Conservation (phyloP, 2,888 invertebrate species). For the Unio pictorum region DNA sequence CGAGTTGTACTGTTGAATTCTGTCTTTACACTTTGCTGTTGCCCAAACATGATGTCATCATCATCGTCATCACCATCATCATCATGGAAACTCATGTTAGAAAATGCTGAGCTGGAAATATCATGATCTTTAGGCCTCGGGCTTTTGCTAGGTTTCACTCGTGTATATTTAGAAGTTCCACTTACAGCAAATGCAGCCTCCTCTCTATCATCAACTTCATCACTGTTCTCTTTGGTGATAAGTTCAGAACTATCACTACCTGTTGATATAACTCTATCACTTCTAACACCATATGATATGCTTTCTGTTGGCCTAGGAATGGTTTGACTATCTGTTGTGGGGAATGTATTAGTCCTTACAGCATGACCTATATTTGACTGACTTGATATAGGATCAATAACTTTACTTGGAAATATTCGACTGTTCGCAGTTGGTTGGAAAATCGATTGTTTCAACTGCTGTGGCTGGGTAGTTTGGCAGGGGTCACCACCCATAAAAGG, state of each 20-base stretch:
- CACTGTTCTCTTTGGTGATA: constrained; percentile 15
- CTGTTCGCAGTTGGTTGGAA: too few species aligned
- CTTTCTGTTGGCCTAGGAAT: constrained; percentile 28
- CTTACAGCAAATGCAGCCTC: constrained; percentile 24
- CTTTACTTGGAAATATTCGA: too few species aligned
- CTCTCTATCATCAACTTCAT: constrained; percentile 16
- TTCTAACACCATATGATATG: constrained; percentile 1
- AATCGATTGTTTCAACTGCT: too few species aligned
- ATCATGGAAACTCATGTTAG: constrained; percentile 67
- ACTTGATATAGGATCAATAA: too few species aligned
- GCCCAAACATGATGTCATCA: constrained; percentile 6
- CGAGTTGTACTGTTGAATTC: constrained; percentile 18
- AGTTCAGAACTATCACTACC: constrained; percentile 6
- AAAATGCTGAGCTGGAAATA: constrained; percentile 56
- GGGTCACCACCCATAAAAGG: too few species aligned
- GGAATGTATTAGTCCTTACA: too few species aligned
- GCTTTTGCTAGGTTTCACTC: constrained; percentile 36
- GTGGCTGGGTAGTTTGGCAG: too few species aligned
- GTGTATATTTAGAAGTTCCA: constrained; percentile 33
- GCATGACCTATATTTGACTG: too few species aligned
- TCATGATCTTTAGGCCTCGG: constrained; percentile 34
- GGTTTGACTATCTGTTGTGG: too few species aligned
- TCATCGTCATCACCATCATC: constrained; percentile 51
- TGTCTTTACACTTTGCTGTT: constrained; percentile 8
- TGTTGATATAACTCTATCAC: not conserved